Base-by-base conservation (phyloP, 1,140 invertebrate genomes). In the Anoplolepis gracilipes region DNA sequence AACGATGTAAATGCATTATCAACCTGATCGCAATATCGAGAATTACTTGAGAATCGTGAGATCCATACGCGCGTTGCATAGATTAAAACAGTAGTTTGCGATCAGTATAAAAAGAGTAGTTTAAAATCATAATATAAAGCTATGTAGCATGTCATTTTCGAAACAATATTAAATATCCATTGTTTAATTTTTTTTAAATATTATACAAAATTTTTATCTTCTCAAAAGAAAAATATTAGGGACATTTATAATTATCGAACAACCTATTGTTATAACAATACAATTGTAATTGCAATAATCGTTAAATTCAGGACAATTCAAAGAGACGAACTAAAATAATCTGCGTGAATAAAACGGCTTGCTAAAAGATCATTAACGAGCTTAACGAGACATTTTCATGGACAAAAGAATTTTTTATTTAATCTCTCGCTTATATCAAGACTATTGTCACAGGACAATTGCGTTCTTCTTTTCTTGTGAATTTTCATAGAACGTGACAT, bases 331-430 rank as follows among this genome's bases (percentile, higher is more conserved):
- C 62, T 86, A 16, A 39, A 85, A 53, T 62, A 87, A 85, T 30
- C 46, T 53, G 61, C 30, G 25, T 57, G 57, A 55, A 59, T 69
- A 72, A 73, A 61, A 53, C 28, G 65, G 33, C 39, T 28, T 39
- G 49, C n/a, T 70, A 33, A 49, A 62, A 73, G 53, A 72, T 75
- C 91, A 88, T 91, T 91, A n/a, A 88, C 79, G 85, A 86, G 81
- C 87, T 91, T 87, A 91, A 88, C 86, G 82, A 92, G 88, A 92
- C 75, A 77, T 86, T 85, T 91, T 62, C 49, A 30, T 73, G 19
- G 59, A 89, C 77, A 86, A 89, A 79, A 62, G 77, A 81, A 87
- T 84, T 89, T 78, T 76, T 90, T 89, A 90, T 89, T 89, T 77
- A 76, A 57, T 53, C 85, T 84, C 28, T 77, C 70, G 65, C 59